A percentile compares a stretch with the other conserved stretches of the same genome.
phyloP scores from a whole-genome alignment of 1,140 invertebrate species.

The Drosophila willistoni region DNA sequence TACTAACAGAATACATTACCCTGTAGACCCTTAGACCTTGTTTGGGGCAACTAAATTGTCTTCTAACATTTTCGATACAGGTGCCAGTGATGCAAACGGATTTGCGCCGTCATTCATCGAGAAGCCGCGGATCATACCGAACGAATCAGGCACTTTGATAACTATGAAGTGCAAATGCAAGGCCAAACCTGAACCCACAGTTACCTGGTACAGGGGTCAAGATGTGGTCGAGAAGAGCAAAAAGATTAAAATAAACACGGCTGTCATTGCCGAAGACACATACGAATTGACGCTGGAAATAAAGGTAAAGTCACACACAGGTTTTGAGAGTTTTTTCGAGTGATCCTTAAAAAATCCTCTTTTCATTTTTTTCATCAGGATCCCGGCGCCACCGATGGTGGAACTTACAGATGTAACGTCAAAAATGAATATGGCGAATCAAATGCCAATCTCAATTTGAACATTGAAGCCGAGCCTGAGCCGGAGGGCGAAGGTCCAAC shows the following conservation, averaged over 20 bases:
- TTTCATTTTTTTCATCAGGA: constrained; percentile 86
- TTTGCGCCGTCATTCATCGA: constrained; percentile 97
- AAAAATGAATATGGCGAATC: constrained; percentile 98
- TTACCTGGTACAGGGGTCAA: constrained; percentile 95
- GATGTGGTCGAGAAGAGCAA: constrained; percentile 93
- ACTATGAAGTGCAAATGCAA: constrained; percentile 98
- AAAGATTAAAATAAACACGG: constrained; percentile 92
- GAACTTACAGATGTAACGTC: constrained; percentile 98
- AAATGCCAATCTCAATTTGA: constrained; percentile 98
- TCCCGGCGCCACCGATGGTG: constrained; percentile 96
- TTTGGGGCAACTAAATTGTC: not conserved
- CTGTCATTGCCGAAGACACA: constrained; percentile 90
- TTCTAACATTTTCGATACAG: constrained; percentile 81
- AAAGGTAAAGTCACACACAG: constrained; percentile 85
- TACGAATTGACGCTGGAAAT: constrained; percentile 95
- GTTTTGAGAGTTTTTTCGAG: not conserved
- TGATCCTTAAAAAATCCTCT: not conserved
- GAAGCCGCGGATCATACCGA: constrained; percentile 98
- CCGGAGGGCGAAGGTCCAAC: constrained; percentile 97
- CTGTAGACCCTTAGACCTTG: not conserved
- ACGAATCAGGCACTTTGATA: constrained; percentile 96
- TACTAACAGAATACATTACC: not conserved
- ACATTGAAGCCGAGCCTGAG: constrained; percentile 97
- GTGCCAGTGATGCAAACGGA: constrained; percentile 93
- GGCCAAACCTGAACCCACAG: constrained; percentile 94